Conservation (phyloP, 1,140 invertebrate genomes). For the Cherax quadricarinatus region DNA sequence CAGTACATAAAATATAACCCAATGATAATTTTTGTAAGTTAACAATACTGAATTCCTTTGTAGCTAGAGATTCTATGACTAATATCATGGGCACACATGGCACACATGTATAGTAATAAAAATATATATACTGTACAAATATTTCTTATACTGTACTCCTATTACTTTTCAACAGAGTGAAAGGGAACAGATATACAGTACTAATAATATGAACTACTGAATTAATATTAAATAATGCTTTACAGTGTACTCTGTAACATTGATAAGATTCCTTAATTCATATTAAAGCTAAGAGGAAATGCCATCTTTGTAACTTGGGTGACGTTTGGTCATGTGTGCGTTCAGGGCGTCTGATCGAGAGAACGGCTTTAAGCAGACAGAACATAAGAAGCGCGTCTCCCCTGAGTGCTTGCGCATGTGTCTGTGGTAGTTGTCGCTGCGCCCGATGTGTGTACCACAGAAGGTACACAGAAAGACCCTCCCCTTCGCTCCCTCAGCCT, state of each 20-base stretch:
- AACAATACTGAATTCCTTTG: too few relatives aligned
- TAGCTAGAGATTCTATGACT: not conserved
- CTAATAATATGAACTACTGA: too few relatives aligned
- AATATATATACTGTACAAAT: not conserved
- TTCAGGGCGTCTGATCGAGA: constrained; percentile 74
- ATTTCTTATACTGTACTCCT: not conserved
- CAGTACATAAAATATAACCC: too few relatives aligned
- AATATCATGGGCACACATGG: not conserved
- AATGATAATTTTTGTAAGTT: too few relatives aligned
- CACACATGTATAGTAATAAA: not conserved
- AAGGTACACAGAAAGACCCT: constrained; percentile 44
- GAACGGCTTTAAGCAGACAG: constrained; percentile 78
- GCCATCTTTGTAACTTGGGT: constrained; percentile 36
- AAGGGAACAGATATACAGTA: too few relatives aligned
- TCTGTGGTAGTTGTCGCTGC: constrained; percentile 53
- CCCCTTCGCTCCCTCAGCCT: constrained; percentile 46
- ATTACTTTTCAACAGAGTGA: too few relatives aligned
- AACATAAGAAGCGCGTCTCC: constrained; percentile 77
- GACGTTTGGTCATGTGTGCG: constrained; percentile 74
- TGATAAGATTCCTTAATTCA: not conserved
- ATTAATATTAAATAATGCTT: not conserved
- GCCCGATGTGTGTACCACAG: constrained; percentile 38
- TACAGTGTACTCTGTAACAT: not conserved
- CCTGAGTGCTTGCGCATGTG: constrained; percentile 53
- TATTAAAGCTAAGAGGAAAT: not conserved